phyloP scores from a whole-genome alignment of 2,797 vertebrate genomes.

The Tokudaia muenninki region DNA sequence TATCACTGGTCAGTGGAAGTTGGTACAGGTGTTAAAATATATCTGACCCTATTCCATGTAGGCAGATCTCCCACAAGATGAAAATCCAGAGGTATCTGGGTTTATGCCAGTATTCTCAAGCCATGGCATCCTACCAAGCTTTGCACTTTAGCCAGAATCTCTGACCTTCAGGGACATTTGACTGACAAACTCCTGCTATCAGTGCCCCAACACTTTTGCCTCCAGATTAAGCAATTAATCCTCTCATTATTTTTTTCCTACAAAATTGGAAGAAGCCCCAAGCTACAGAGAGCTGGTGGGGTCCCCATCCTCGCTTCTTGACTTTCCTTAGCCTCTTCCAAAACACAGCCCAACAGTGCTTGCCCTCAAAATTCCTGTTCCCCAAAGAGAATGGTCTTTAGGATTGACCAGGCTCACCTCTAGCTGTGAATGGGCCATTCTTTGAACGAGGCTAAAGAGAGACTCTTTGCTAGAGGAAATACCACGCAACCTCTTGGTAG shows the following conservation, averaged over 20 bases:
- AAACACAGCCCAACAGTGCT: neutral
- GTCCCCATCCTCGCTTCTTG: neutral
- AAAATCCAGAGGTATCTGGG: neutral
- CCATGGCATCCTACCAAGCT: neutral
- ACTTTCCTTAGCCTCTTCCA: neutral
- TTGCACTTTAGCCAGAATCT: neutral
- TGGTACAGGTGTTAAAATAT: neutral
- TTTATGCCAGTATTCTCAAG: neutral
- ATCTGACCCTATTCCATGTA: too few species aligned
- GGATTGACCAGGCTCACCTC: neutral
- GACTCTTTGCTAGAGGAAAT: neutral
- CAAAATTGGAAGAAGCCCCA: conserved; percentile 15
- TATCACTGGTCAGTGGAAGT: neutral
- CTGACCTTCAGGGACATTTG: neutral
- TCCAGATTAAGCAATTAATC: neutral
- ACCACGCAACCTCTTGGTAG: neutral
- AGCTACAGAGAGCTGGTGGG: neutral
- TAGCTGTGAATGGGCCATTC: neutral
- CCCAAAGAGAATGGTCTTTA: neutral
- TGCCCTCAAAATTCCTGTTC: neutral
- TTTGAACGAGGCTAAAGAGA: neutral
- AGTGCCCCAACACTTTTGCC: neutral
- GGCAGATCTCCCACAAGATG: neutral
- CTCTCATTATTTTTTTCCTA: neutral
- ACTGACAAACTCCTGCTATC: neutral